Conservation (phyloP, 2,797 vertebrate genomes). For the Macropodus opercularis region DNA sequence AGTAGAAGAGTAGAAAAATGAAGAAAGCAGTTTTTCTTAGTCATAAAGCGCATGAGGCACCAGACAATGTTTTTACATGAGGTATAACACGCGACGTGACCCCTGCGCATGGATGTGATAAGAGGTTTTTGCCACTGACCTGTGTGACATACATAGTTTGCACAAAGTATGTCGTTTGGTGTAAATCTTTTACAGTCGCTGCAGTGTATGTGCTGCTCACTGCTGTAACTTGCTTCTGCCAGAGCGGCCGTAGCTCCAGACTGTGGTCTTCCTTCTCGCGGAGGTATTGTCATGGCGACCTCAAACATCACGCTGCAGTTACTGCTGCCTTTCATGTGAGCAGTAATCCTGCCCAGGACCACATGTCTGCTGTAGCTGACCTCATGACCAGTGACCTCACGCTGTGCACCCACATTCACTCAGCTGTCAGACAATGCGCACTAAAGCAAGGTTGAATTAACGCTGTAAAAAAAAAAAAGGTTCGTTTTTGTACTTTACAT, state of each 20-base stretch:
- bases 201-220: no score
- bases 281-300: constrained; percentile 11
- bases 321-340: constrained; percentile 47
- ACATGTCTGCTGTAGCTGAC: constrained; percentile 28
- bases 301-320: constrained; percentile 39
- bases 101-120: no score
- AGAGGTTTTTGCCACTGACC: no score
- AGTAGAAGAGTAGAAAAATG: constrained; percentile 36
- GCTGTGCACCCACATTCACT: constrained; percentile 3
- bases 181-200: no score
- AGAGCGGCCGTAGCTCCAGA: no score
- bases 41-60: constrained; percentile 18
- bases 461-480: neutral
- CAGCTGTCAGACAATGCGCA: constrained; percentile 14
- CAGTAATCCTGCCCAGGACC: constrained; percentile 42
- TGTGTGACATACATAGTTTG: no score
- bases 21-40: constrained; percentile 43
- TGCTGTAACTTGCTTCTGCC: neutral
- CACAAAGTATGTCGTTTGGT: no score
- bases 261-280: constrained; percentile 5
- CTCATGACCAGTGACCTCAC: constrained; percentile 27
- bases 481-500: no score
- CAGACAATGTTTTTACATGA: constrained; percentile 45
- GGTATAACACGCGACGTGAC: no score
- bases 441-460: neutral